These are phyloP conservation scores for Asteroscopus sphinx DNA, from an alignment of 2,888 invertebrate genomes.

Conservation along the genomic window DNA sequence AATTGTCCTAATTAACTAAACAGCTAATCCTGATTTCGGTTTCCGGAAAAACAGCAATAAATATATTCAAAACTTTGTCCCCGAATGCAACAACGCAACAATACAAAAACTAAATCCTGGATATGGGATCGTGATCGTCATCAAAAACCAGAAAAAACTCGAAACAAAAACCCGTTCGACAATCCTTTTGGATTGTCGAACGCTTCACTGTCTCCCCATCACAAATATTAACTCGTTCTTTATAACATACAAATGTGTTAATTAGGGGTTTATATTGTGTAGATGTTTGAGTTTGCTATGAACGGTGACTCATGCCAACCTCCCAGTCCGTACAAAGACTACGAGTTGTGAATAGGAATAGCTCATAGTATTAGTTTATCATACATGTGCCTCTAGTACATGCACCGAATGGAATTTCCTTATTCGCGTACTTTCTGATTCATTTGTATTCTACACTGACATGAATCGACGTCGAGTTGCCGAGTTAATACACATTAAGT, in stretches of 20 bases:
- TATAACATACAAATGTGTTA: conserved; percentile 55
- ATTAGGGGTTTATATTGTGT: conserved; percentile 35
- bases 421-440: conserved; percentile 82
- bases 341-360: conserved; percentile 63
- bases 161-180: conserved; percentile 14
- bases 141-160: conserved; percentile 13
- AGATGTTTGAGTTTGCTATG: conserved; percentile 20
- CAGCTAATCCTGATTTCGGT: conserved; percentile 26
- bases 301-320: conserved; percentile 46
- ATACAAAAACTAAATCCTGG: conserved; percentile 33
- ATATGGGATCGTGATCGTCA: neutral
- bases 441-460: conserved; percentile 81
- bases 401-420: conserved; percentile 83
- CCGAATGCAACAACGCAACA: conserved; percentile 11
- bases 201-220: conserved; percentile 25
- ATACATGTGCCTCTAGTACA: conserved; percentile 63
- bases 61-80: conserved; percentile 21
- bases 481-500: conserved; percentile 69
- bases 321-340: conserved; percentile 45
- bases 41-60: conserved; percentile 26
- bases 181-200: too few species aligned
- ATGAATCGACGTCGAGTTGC: conserved; percentile 60
- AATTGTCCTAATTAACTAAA: neutral
- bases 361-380: conserved; percentile 52
- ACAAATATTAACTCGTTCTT: conserved; percentile 39